phyloP scores from a whole-genome alignment of 2,113 vertebrate species.

The Leptocoma aspasia region DNA sequence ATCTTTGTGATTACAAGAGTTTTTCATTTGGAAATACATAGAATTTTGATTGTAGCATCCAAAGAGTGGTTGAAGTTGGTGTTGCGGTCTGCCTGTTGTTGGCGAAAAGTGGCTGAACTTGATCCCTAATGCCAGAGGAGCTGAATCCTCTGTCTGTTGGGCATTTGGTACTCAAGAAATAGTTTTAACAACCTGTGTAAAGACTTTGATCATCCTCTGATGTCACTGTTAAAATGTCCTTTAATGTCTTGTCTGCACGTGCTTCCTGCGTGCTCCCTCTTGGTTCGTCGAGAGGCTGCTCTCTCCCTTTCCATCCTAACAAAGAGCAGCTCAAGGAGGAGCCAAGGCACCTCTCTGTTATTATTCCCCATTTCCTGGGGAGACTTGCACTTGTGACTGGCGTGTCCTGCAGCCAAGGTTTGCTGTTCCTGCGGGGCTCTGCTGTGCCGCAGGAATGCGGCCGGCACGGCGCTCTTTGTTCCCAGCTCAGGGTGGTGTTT shows the following conservation, averaged over 20 bases:
- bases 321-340: not conserved
- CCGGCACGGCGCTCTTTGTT: not conserved
- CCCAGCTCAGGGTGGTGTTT: not conserved
- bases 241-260: not conserved
- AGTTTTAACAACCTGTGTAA: not conserved
- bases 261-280: not conserved
- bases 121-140: no score
- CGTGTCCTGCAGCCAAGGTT: not conserved
- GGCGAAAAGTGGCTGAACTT: rapidly evolving
- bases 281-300: not conserved
- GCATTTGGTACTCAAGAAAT: not conserved
- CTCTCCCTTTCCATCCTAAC: not conserved
- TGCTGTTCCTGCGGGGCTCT: not conserved
- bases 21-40: not conserved
- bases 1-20: not conserved
- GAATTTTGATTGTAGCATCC: not conserved
- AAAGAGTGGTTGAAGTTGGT: not conserved
- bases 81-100: not conserved
- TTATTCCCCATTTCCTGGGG: not conserved
- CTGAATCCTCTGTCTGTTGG: not conserved
- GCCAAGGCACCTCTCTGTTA: not conserved
- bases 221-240: not conserved
- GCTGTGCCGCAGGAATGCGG: not conserved
- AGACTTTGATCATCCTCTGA: not conserved
- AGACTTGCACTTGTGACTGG: not conserved